Conservation (phyloP, 2,888 invertebrate genomes). For the Cantharis lateralis region DNA sequence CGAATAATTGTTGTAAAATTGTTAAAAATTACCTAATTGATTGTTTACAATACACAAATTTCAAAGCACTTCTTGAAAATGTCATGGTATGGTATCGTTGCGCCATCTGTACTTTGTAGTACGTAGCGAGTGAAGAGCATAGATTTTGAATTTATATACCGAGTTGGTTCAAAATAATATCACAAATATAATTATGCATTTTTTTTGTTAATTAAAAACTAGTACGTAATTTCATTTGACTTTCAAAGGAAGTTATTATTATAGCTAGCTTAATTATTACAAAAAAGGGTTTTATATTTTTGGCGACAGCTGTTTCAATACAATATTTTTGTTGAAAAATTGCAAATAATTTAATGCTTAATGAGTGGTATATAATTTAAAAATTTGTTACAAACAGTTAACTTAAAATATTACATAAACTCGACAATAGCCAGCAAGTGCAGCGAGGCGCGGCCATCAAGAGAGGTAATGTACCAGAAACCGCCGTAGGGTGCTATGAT, state of each 20-base stretch:
- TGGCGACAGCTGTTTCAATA: not conserved
- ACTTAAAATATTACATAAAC: not conserved
- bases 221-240: no score
- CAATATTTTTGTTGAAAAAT: not conserved
- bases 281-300: no score
- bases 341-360: not conserved
- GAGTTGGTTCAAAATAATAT: not conserved
- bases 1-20: not conserved
- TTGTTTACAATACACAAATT: not conserved
- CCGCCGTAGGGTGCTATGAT: slow-evolving; percentile 51
- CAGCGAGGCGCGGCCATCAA: slow-evolving; percentile 44
- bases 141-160: not conserved
- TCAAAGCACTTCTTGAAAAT: not conserved
- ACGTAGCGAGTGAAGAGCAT: not conserved
- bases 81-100: not conserved
- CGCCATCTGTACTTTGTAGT: not conserved
- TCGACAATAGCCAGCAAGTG: slow-evolving; percentile 29
- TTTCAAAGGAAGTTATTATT: no score
- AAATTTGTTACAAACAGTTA: not conserved
- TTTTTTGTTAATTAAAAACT: no score
- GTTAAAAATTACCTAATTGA: not conserved
- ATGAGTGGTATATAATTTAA: not conserved
- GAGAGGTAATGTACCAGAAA: slow-evolving; percentile 52
- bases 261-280: no score
- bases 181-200: no score